phyloP scores from a whole-genome alignment of 2,888 invertebrate genomes.

The Watsonalla binaria region DNA sequence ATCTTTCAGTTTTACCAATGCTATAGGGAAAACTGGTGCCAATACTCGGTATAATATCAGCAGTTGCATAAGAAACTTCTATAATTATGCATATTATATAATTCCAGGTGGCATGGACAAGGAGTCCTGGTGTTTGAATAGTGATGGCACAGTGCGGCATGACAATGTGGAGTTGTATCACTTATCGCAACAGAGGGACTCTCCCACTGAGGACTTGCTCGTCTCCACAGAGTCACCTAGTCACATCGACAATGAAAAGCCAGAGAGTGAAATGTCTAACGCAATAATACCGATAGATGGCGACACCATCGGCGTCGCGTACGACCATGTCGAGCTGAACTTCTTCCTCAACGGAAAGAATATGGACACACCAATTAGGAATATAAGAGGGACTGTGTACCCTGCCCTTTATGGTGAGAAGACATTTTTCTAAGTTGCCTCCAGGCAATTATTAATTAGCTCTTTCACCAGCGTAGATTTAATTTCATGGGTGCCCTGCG shows the following conservation, averaged over 20 bases:
- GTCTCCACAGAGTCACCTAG: constrained; percentile 57
- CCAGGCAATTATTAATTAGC: no score
- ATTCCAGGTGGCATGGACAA: constrained; percentile 88
- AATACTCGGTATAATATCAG: no score
- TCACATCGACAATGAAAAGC: constrained; percentile 44
- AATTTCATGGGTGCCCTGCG: no score
- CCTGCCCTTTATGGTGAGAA: constrained; percentile 94
- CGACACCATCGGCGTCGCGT: constrained; percentile 95
- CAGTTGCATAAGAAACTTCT: no score
- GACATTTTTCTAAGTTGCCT: no score
- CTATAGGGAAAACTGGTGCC: no score
- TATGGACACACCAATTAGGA: constrained; percentile 90
- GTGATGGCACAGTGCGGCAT: constrained; percentile 92
- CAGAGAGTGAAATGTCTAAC: constrained; percentile 42
- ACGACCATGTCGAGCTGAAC: constrained; percentile 97
- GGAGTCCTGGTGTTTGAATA: constrained; percentile 95
- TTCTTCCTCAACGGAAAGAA: constrained; percentile 96
- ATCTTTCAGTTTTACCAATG: no score
- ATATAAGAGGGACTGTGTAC: constrained; percentile 93
- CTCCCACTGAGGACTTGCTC: constrained; percentile 64
- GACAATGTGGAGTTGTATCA: constrained; percentile 88
- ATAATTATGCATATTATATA: not conserved
- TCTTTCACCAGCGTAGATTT: no score
- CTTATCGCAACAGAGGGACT: constrained; percentile 66
- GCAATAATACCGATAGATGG: constrained; percentile 89